Percentiles rank a stretch among this genome's conserved stretches.
Conservation (phyloP, 2,888 invertebrate genomes). For the Drosophila silvestris region DNA sequence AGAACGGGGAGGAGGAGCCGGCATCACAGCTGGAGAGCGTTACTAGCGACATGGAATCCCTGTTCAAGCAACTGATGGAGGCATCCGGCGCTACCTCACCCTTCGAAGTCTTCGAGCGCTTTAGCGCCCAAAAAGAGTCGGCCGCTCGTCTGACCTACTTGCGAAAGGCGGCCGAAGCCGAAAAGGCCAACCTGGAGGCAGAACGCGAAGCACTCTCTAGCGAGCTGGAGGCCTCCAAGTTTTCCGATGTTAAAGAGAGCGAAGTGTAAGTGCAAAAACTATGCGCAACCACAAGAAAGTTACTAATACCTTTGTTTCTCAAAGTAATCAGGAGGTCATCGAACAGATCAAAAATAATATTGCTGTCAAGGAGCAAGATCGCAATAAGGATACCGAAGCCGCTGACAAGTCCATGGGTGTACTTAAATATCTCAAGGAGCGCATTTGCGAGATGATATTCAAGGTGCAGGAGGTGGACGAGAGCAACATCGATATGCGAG, state of each 20-base stretch:
- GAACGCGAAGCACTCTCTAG: slow-evolving; percentile 88
- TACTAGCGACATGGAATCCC: slow-evolving; percentile 87
- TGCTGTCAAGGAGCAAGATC: slow-evolving; percentile 85
- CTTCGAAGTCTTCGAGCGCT: slow-evolving; percentile 91
- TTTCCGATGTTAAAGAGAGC: slow-evolving; percentile 91
- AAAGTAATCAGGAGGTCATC: slow-evolving; percentile 90
- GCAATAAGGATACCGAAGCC: slow-evolving; percentile 83
- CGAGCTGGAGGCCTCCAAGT: slow-evolving; percentile 91
- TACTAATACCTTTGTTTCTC: background rate
- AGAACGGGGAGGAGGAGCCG: slow-evolving; percentile 82
- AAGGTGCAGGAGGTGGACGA: slow-evolving; percentile 85
- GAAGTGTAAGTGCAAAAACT: slow-evolving; percentile 88
- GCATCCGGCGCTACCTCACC: slow-evolving; percentile 91
- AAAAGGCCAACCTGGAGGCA: slow-evolving; percentile 90
- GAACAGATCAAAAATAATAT: slow-evolving; percentile 88
- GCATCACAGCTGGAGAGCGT: slow-evolving; percentile 80
- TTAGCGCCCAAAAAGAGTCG: slow-evolving; percentile 91
- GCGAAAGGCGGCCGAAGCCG: slow-evolving; percentile 90
- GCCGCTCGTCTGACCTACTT: slow-evolving; percentile 89
- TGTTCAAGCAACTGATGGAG: slow-evolving; percentile 91
- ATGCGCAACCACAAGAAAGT: rapidly evolving
- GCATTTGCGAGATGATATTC: slow-evolving; percentile 85
- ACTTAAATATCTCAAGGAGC: slow-evolving; percentile 83
- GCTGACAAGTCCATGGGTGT: slow-evolving; percentile 81
- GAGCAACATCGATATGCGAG: slow-evolving; percentile 76